Evolutionary conservation across 2,113 vertebrate genomes (phyloP).

Genomic region (Setophaga petechia): DNA sequence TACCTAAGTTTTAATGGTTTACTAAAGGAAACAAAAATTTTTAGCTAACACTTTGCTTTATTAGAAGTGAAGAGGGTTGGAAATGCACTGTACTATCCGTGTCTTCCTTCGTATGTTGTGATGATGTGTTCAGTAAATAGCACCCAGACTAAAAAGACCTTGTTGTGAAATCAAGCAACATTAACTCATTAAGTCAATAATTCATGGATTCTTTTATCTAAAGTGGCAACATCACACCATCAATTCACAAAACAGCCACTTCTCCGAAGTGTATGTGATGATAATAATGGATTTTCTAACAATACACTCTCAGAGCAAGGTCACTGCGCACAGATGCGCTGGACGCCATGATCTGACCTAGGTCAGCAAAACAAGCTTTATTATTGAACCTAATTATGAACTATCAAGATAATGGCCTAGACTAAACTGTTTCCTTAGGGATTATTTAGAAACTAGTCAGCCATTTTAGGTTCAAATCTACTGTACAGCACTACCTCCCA

Average conservation of each 20-base stretch:
- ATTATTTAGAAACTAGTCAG: slow-evolving; percentile 78
- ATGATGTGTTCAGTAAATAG: slow-evolving; percentile 75
- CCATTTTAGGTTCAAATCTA: slow-evolving; percentile 71
- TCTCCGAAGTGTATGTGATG: slow-evolving; percentile 83
- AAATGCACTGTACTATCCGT: slow-evolving; percentile 28
- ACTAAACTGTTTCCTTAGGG: slow-evolving; percentile 78
- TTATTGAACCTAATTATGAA: slow-evolving; percentile 85
- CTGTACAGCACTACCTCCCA: slow-evolving; percentile 34
- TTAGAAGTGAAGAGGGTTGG: not conserved
- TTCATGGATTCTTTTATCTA: slow-evolving; percentile 89
- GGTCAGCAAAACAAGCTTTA: slow-evolving; percentile 82
- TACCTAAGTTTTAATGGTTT: not conserved
- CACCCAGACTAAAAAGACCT: slow-evolving; percentile 71
- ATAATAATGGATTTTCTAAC: slow-evolving; percentile 89
- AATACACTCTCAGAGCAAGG: slow-evolving; percentile 82
- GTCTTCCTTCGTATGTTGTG: slow-evolving; percentile 45
- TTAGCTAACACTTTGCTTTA: not conserved
- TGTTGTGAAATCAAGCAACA: slow-evolving; percentile 84
- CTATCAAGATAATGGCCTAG: slow-evolving; percentile 83
- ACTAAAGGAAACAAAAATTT: not conserved
- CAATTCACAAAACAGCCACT: slow-evolving; percentile 85
- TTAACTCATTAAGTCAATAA: slow-evolving; percentile 91
- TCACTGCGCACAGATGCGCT: slow-evolving; percentile 74
- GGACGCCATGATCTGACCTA: slow-evolving; percentile 76
- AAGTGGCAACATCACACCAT: slow-evolving; percentile 89